Conservation (phyloP, 2,888 invertebrate genomes). For the Operophtera brumata region DNA sequence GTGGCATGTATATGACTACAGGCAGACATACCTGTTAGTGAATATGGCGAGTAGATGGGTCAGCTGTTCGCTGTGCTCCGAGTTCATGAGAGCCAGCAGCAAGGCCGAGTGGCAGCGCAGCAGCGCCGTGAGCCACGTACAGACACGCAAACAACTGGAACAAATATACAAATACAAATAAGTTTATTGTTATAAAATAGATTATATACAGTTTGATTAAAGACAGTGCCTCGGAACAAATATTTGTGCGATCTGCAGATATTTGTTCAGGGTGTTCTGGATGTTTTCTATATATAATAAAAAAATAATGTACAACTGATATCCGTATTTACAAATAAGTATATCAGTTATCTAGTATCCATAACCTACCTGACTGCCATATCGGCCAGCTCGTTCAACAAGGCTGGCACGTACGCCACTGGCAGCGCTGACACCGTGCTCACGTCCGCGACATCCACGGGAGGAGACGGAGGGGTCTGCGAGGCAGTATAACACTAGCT, state of each 20-base stretch:
- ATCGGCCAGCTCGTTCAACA: slow-evolving; percentile 86
- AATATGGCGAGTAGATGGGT: slow-evolving; percentile 60
- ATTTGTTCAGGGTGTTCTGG: too few species aligned
- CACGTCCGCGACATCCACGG: slow-evolving; percentile 84
- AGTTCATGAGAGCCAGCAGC: slow-evolving; percentile 52
- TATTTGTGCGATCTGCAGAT: too few species aligned
- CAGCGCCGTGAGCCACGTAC: slow-evolving; percentile 63
- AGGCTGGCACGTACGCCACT: slow-evolving; percentile 85
- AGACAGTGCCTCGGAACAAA: too few species aligned
- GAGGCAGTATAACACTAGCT: too few species aligned
- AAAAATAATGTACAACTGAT: too few species aligned
- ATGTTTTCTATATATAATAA: too few species aligned
- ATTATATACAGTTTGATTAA: too few species aligned
- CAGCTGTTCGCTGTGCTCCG: slow-evolving; percentile 46
- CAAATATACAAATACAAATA: background rate
- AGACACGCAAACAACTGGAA: slow-evolving; percentile 60
- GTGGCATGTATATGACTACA: background rate
- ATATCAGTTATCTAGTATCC: too few species aligned
- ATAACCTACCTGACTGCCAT: slow-evolving; percentile 85
- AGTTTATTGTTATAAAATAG: too few species aligned
- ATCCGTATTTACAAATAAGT: too few species aligned
- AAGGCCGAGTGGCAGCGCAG: slow-evolving; percentile 60
- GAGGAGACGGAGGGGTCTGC: too few species aligned
- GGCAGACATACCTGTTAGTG: slow-evolving; percentile 49
- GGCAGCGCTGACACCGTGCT: slow-evolving; percentile 89